A percentile compares a stretch with the other conserved stretches of the same genome.
phyloP scores from a whole-genome alignment of 2,797 vertebrate species.

The Ciconia nigra region DNA sequence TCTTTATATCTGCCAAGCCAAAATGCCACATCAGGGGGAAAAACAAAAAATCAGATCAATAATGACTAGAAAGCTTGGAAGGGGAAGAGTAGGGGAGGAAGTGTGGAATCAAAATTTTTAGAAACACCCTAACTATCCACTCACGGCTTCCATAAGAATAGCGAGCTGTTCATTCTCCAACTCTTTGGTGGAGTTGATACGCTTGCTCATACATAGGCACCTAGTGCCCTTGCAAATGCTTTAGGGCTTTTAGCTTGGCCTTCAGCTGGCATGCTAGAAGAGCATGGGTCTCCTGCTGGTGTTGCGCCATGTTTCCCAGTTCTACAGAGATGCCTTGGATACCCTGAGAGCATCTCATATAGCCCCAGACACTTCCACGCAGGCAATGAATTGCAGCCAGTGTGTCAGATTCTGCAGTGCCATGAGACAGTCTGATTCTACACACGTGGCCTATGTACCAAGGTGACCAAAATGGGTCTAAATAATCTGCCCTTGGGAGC shows the following conservation, averaged over 20 bases:
- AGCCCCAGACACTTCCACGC: not conserved
- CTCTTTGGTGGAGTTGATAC: not conserved
- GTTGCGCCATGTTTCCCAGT: not conserved
- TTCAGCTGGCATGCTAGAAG: not conserved
- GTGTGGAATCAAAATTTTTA: not conserved
- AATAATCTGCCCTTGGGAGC: not conserved
- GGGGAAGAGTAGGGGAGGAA: not conserved
- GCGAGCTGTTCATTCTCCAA: rapidly evolving
- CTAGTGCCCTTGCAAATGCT: not conserved
- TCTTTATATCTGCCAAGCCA: not conserved
- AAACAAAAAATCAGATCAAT: not conserved
- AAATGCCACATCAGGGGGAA: not conserved
- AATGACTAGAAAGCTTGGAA: not conserved
- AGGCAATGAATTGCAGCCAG: not conserved
- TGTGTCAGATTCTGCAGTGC: not conserved
- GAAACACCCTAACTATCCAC: not conserved
- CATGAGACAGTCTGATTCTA: not conserved
- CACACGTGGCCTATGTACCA: rapidly evolving
- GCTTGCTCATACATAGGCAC: not conserved
- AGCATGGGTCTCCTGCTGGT: not conserved
- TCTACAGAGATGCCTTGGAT: not conserved
- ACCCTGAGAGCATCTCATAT: not conserved
- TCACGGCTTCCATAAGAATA: not conserved
- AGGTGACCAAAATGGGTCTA: not conserved
- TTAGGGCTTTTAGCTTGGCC: not conserved